Evolutionary conservation across 2,888 invertebrate species (phyloP), one percentile per base, ranked within the genome.

Genomic region (Apodemia duryi): DNA sequence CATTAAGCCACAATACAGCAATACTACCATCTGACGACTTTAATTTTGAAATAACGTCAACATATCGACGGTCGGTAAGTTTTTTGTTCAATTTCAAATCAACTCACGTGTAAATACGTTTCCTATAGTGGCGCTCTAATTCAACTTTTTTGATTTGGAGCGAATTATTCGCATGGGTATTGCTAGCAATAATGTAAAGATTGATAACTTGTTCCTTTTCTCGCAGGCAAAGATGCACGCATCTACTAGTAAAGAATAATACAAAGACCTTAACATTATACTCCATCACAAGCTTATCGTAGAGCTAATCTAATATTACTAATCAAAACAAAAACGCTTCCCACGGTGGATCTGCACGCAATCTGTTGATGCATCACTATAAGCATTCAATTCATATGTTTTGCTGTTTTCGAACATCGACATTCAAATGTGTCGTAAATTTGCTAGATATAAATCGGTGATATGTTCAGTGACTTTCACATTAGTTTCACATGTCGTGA

Each of bases 281-380:
- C 13, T 51, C n/a, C 49, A 51, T 51, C 54, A 41, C 46, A 61
- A 54, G 49, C 35, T 61, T 61, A 61, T 62, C 65, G 6, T 32
- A 32, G 57, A 64, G 29, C 54, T 63, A 65, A 68, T 66, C 66
- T 63, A 62, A 66, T 66, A 65, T 57, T 63, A 63, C 62, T 63
- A 60, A 49, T 65, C 52, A 63, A 63, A 66, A 46, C 63, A 66
- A 64, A 61, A 62, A 64, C 29, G 52, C 60, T 68, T 66, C 68
- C 57, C 65, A 68, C 65, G 54, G 21, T 60, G 61, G 11, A 28
- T 41, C 38, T 61, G 28, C 64, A 13, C 61, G 61, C 49, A 41
- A 32, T 61, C 61, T 49, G 51, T 51, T 13, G 2, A 60, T 64
- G 46, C 57, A 52, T 60, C n/a, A n/a, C 32, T 35, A 64, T 49